These are phyloP conservation scores for Hetaerina americana DNA, from an alignment of 1,140 invertebrate species.

Conservation along the genomic window DNA sequence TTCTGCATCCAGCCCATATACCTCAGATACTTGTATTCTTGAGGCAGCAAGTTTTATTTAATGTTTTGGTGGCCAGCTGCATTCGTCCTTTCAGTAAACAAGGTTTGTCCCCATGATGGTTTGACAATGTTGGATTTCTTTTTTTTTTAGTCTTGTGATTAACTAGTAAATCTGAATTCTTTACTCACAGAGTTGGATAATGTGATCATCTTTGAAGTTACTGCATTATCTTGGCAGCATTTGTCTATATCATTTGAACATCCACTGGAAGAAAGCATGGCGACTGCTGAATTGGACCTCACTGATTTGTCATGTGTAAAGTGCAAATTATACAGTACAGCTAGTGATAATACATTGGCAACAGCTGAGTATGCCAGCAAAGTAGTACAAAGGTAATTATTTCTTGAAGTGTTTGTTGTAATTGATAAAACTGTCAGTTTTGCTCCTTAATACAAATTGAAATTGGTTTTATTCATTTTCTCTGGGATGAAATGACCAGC, in stretches of 20 bases:
- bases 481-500: too few species aligned
- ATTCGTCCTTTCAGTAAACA: conserved; percentile 57
- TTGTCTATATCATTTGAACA: conserved; percentile 85
- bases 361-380: conserved; percentile 65
- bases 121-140: background rate
- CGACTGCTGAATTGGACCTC: conserved; percentile 81
- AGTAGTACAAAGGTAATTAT: conserved; percentile 60
- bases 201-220: conserved; percentile 82
- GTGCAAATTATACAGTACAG: conserved; percentile 41
- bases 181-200: conserved; percentile 48
- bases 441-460: too few species aligned
- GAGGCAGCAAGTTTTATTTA: conserved; percentile 84
- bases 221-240: conserved; percentile 74
- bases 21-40: conserved; percentile 71
- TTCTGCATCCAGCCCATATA: conserved; percentile 89
- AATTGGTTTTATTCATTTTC: too few species aligned
- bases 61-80: conserved; percentile 74
- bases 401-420: background rate
- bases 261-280: conserved; percentile 80
- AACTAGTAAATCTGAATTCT: background rate
- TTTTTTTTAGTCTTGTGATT: background rate
- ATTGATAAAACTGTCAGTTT: background rate
- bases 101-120: conserved; percentile 30
- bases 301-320: conserved; percentile 60
- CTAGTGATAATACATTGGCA: conserved; percentile 32